phyloP scores from a whole-genome alignment of 2,888 invertebrate genomes.

The Anthophora plumipes region DNA sequence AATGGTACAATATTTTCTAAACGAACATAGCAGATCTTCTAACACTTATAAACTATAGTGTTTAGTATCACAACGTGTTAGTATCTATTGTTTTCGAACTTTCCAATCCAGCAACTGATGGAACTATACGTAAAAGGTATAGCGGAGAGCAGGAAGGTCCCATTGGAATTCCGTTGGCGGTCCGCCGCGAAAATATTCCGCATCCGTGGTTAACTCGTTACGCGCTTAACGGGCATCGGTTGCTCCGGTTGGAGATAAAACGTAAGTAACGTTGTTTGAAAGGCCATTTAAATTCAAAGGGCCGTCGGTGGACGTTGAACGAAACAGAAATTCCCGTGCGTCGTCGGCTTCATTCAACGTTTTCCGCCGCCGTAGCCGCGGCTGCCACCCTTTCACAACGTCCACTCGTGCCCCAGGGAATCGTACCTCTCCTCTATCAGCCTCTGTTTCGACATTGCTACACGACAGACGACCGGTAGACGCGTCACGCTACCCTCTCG shows the following conservation, averaged over 20 bases:
- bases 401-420: constrained; percentile 25
- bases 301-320: constrained; percentile 20
- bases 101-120: neutral
- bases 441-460: neutral
- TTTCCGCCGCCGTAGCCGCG: constrained; percentile 21
- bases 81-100: too few species aligned
- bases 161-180: constrained; percentile 23
- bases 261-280: constrained; percentile 51
- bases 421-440: neutral
- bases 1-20: too few species aligned
- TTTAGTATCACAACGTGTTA: too few species aligned
- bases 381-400: neutral
- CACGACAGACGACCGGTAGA: neutral
- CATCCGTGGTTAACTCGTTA: constrained; percentile 38
- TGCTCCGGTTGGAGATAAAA: constrained; percentile 20
- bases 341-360: constrained; percentile 28
- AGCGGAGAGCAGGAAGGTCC: neutral
- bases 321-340: constrained; percentile 50
- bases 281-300: constrained; percentile 43
- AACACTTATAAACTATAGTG: too few species aligned
- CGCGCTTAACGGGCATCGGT: constrained; percentile 32
- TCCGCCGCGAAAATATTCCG: constrained; percentile 35
- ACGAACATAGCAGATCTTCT: too few species aligned
- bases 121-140: neutral
- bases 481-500: neutral